Evolutionary conservation across 2,113 vertebrate genomes (phyloP).

Genomic region (Trematomus loennbergii): DNA sequence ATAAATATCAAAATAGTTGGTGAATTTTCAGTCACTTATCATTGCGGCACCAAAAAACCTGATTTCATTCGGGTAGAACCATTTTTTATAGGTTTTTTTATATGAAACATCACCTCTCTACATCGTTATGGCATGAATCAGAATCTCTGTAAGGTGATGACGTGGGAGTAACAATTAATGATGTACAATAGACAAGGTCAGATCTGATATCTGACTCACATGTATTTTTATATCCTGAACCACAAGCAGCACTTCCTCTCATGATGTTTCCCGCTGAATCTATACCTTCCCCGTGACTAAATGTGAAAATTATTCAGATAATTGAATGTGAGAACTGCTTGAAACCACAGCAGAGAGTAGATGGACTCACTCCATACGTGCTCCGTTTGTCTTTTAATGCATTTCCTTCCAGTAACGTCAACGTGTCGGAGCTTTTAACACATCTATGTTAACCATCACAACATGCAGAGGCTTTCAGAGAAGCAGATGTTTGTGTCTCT

Average conservation of each 20-base stretch:
- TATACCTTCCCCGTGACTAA: background rate
- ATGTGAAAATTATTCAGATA: background rate
- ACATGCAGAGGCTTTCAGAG: background rate
- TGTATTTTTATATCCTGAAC: background rate
- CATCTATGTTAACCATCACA: background rate
- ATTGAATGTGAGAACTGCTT: background rate
- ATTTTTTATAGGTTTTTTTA: background rate
- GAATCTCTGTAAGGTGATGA: background rate
- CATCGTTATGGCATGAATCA: background rate
- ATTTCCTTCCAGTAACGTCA: background rate
- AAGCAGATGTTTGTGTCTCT: background rate
- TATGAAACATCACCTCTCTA: background rate
- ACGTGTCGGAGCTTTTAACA: background rate
- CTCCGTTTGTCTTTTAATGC: background rate
- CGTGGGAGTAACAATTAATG: background rate
- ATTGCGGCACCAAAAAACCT: too few species aligned
- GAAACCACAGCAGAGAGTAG: background rate
- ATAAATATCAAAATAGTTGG: too few species aligned
- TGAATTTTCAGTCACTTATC: too few species aligned
- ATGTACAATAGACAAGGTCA: background rate
- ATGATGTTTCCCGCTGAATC: background rate
- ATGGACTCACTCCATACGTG: background rate
- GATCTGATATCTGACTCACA: background rate
- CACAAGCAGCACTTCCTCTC: background rate
- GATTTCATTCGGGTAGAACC: too few species aligned